A percentile compares a stretch with the other conserved stretches of the same genome.
phyloP scores from a whole-genome alignment of 1,140 invertebrate species.

The Heliothis virescens region DNA sequence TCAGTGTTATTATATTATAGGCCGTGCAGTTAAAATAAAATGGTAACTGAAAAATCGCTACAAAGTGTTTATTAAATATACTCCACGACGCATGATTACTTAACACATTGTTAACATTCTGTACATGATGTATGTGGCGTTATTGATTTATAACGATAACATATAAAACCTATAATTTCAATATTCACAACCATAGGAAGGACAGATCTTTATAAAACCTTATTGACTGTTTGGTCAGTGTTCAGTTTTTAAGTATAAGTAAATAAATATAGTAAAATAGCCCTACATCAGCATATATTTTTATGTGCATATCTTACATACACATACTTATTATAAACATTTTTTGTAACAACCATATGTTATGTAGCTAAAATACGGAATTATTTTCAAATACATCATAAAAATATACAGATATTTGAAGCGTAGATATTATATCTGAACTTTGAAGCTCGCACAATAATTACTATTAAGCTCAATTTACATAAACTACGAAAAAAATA shows the following conservation, averaged over 20 bases:
- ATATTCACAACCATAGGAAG: not conserved
- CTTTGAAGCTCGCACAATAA: conserved; percentile 31
- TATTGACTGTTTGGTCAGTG: not conserved
- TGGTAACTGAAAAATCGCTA: not conserved
- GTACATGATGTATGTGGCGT: not conserved
- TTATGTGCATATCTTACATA: conserved; percentile 19
- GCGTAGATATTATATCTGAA: conserved; percentile 31
- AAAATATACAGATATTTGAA: conserved; percentile 28
- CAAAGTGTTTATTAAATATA: conserved; percentile 18
- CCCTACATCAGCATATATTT: not conserved
- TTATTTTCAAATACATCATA: conserved; percentile 21
- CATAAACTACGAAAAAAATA: conserved; percentile 69
- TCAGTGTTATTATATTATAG: not conserved
- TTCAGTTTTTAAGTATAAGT: not conserved
- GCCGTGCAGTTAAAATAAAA: not conserved
- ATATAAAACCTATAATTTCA: not conserved
- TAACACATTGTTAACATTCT: conserved; percentile 21
- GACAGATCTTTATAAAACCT: not conserved
- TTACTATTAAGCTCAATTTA: conserved; percentile 40
- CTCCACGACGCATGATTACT: not conserved
- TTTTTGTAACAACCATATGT: conserved; percentile 10
- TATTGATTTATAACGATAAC: not conserved
- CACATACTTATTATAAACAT: conserved; percentile 5
- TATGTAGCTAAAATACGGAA: conserved; percentile 1
- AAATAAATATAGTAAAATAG: conserved; percentile 16